Percentiles rank a stretch among this genome's conserved stretches.
Evolutionary conservation across 2,888 invertebrate genomes (phyloP).

Genomic region (Phymatocera aterrima): DNA sequence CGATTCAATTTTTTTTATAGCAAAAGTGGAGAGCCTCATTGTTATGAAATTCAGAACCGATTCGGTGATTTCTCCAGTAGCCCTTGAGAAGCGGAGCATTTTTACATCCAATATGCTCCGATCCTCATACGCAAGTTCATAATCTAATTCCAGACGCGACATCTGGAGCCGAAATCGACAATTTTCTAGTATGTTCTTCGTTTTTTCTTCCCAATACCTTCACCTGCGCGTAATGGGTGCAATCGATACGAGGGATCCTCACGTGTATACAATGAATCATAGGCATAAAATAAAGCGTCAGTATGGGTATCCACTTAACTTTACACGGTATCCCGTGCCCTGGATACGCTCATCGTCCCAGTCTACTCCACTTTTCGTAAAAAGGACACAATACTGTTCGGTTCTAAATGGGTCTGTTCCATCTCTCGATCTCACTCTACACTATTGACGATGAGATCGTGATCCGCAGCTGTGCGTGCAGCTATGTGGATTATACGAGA

Average conservation of each 20-base stretch:
- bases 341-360: too few relatives aligned
- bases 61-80: neutral
- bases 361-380: neutral
- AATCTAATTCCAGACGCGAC: neutral
- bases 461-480: constrained; percentile 16
- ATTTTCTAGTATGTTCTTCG: neutral
- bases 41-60: too few relatives aligned
- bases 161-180: neutral
- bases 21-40: too few relatives aligned
- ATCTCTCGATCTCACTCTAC: neutral
- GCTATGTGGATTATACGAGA: neutral
- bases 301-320: neutral
- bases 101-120: neutral
- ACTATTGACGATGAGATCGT: neutral
- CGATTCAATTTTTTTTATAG: too few relatives aligned
- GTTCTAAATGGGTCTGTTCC: neutral
- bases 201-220: too few relatives aligned
- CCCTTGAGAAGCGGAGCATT: neutral
- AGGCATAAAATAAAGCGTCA: neutral
- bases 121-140: neutral
- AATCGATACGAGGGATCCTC: neutral
- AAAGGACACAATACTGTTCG: neutral
- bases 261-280: too few relatives aligned
- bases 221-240: neutral
- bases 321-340: neutral